Conservation (phyloP, 2,888 invertebrate species). For the Amblyjoppa fuscipennis region DNA sequence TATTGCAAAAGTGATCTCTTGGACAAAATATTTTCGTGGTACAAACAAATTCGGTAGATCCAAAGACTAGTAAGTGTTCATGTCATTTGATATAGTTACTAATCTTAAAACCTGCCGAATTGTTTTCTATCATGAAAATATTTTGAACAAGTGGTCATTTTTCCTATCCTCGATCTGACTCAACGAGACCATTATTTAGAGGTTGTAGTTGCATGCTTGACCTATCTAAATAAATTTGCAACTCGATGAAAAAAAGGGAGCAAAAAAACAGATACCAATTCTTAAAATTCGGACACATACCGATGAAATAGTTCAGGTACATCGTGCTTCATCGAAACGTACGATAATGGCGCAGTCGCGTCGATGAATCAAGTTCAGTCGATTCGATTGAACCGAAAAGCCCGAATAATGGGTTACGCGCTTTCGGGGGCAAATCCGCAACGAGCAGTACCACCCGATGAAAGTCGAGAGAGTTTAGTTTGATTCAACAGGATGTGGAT, state of each 20-base stretch:
- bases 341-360: slow-evolving; percentile 41
- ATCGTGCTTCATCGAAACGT: slow-evolving; percentile 20
- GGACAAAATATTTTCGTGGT: too few species aligned
- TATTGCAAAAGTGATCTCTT: too few species aligned
- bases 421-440: background rate
- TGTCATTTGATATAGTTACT: too few species aligned
- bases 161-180: too few species aligned
- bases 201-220: too few species aligned
- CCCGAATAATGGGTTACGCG: slow-evolving; percentile 17
- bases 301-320: background rate
- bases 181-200: too few species aligned
- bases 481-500: background rate
- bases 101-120: too few species aligned
- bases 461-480: background rate
- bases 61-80: too few species aligned
- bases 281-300: background rate
- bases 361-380: slow-evolving; percentile 45
- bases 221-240: too few species aligned
- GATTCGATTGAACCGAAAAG: slow-evolving; percentile 42
- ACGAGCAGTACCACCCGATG: background rate
- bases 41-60: too few species aligned
- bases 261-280: background rate
- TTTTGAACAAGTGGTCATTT: too few species aligned
- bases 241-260: background rate
- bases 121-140: too few species aligned